phyloP scores from a whole-genome alignment of 2,797 vertebrate genomes.

The Xenops minutus region DNA sequence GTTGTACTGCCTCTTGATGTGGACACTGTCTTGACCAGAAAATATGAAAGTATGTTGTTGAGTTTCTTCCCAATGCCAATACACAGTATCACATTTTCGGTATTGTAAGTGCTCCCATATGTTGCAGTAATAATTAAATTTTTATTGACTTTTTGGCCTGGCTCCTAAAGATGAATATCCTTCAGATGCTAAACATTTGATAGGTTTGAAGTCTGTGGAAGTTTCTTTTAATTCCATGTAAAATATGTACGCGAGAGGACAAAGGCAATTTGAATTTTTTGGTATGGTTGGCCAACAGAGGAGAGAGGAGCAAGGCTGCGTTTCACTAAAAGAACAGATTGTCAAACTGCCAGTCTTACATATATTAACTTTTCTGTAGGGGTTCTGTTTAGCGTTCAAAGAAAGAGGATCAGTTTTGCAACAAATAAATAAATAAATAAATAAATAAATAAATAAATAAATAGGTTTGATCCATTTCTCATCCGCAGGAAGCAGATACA shows the following conservation, averaged over 20 bases:
- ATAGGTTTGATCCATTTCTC: neutral
- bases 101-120: conserved; percentile 75
- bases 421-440: too few relatives aligned
- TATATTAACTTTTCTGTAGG: neutral
- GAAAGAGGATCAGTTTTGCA: neutral
- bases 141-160: conserved; percentile 77
- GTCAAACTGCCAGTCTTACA: neutral
- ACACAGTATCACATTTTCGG: conserved; percentile 55
- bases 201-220: conserved; percentile 71
- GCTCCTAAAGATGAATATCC: conserved; percentile 76
- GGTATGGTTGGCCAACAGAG: neutral
- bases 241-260: conserved; percentile 33
- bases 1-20: conserved; percentile 15
- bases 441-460: too few relatives aligned
- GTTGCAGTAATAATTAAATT: conserved; percentile 77
- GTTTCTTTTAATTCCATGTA: conserved; percentile 54
- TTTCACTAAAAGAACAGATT: neutral
- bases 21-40: conserved; percentile 51
- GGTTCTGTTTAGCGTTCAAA: conserved; percentile 14
- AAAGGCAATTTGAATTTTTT: conserved; percentile 34
- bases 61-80: conserved; percentile 66
- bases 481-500: neutral
- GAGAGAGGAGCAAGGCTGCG: neutral
- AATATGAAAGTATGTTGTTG: conserved; percentile 64
- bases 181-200: conserved; percentile 78